Percentiles rank a stretch among this genome's conserved stretches.
These are phyloP conservation scores for Charanyca ferruginea DNA, from an alignment of 2,888 invertebrate genomes.

Conservation along the genomic window DNA sequence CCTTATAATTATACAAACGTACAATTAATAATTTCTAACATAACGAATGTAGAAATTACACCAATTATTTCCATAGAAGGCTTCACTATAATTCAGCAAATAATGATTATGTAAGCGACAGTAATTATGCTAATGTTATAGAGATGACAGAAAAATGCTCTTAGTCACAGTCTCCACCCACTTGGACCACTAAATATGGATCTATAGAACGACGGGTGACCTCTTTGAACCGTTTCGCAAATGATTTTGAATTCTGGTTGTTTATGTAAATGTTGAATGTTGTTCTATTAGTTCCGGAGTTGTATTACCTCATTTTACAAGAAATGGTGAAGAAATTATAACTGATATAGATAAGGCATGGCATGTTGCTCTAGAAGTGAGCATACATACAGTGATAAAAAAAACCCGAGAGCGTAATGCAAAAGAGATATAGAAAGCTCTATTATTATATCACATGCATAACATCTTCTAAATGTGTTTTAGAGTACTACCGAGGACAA, in stretches of 20 bases:
- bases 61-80: constrained; percentile 44
- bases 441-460: too few species aligned
- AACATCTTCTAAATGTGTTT: too few species aligned
- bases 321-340: constrained; percentile 31
- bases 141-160: constrained; percentile 57
- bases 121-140: constrained; percentile 57
- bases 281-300: constrained; percentile 38
- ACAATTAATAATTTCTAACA: constrained; percentile 43
- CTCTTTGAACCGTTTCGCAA: constrained; percentile 50
- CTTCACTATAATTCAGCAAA: constrained; percentile 41
- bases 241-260: constrained; percentile 33
- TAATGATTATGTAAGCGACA: constrained; percentile 45
- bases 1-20: constrained; percentile 28
- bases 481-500: too few species aligned
- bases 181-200: constrained; percentile 47
- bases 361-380: constrained; percentile 2
- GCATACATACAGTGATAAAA: not conserved
- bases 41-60: constrained; percentile 34
- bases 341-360: not conserved
- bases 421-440: too few species aligned
- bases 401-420: too few species aligned
- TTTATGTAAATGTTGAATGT: constrained; percentile 36
- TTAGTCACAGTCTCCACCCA: constrained; percentile 48
- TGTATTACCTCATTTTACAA: constrained; percentile 23
- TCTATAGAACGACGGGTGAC: constrained; percentile 29